A percentile compares a stretch with the other conserved stretches of the same genome.
Conservation (phyloP, 2,113 vertebrate species). For the Cinclus mexicanus region DNA sequence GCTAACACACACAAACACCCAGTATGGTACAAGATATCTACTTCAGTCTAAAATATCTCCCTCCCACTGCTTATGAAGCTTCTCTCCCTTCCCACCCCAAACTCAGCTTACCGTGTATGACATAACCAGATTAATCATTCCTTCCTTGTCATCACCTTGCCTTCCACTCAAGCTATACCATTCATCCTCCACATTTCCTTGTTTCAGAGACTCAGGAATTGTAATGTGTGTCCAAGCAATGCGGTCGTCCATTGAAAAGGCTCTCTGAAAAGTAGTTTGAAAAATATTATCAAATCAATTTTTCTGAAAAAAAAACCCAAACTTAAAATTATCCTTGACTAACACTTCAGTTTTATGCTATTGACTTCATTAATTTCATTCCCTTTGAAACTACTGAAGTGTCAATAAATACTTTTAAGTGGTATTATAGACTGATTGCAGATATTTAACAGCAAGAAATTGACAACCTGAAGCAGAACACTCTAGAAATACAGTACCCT, state of each 20-base stretch:
- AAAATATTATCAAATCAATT: neutral
- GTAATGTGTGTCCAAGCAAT: conserved; percentile 98
- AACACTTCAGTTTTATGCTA: neutral
- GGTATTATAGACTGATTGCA: neutral
- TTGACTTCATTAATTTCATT: neutral
- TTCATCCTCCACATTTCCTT: conserved; percentile 91
- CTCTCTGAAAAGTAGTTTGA: conserved; percentile 76
- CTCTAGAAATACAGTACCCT: neutral
- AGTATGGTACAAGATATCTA: neutral
- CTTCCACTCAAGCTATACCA: conserved; percentile 95
- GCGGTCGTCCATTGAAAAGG: conserved; percentile 98
- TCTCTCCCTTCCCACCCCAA: neutral
- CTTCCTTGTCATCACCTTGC: conserved; percentile 97
- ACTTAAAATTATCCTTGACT: neutral
- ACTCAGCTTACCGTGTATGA: conserved; percentile 86
- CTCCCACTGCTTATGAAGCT: neutral
- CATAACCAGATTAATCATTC: conserved; percentile 99
- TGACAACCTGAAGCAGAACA: neutral
- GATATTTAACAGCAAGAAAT: neutral
- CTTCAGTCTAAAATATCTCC: neutral
- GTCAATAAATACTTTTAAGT: neutral
- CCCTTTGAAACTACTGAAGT: neutral
- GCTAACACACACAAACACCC: neutral
- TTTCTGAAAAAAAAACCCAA: neutral
- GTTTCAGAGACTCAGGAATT: conserved; percentile 87